A percentile compares a stretch with the other conserved stretches of the same genome.
phyloP scores from a whole-genome alignment of 2,113 vertebrate genomes.

The Psilopogon haemacephalus region DNA sequence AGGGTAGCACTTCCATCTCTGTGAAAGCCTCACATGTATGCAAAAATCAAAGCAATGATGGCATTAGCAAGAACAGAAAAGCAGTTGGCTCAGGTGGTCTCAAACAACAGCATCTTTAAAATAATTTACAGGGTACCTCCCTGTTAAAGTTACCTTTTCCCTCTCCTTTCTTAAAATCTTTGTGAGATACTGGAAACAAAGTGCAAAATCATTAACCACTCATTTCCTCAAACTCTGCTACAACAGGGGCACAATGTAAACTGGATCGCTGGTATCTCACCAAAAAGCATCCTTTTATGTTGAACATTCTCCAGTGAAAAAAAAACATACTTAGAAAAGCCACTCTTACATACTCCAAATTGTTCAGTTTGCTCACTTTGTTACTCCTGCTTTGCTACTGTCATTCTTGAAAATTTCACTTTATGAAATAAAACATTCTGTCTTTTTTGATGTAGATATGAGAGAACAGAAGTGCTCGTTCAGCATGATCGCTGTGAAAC shows the following conservation, averaged over 20 bases:
- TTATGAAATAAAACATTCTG: not conserved
- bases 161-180: not conserved
- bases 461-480: not conserved
- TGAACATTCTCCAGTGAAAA: not conserved
- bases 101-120: not conserved
- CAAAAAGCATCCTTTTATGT: not conserved
- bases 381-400: constrained; percentile 1
- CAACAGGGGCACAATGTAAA: not conserved
- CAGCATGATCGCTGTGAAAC: not conserved
- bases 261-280: not conserved
- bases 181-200: constrained; percentile 33
- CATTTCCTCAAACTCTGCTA: not conserved
- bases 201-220: not conserved
- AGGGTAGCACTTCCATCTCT: not conserved
- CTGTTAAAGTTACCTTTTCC: not conserved
- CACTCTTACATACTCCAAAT: not conserved
- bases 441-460: not conserved
- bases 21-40: not conserved
- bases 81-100: not conserved
- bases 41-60: constrained; percentile 2
- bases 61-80: not conserved
- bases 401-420: not conserved
- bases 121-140: constrained; percentile 30
- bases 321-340: not conserved
- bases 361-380: constrained; percentile 49